phyloP scores from a whole-genome alignment of 2,113 vertebrate genomes.

The Oplegnathus fasciatus region DNA sequence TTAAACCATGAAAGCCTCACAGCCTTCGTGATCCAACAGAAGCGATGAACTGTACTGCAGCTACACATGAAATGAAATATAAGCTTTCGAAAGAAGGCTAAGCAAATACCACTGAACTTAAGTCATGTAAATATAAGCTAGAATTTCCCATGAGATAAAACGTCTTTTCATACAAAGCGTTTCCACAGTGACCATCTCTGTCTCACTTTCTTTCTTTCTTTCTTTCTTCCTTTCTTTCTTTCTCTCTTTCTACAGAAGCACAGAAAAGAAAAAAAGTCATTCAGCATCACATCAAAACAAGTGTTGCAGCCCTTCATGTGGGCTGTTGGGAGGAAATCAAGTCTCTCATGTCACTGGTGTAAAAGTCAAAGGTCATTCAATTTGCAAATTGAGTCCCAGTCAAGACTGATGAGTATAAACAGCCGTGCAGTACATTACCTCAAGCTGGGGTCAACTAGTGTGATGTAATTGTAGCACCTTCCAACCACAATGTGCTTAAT shows the following conservation, averaged over 20 bases:
- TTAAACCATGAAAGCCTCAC: no score
- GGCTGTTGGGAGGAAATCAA: no score
- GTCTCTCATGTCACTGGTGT: neutral
- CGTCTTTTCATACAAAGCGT: neutral
- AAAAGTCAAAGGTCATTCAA: neutral
- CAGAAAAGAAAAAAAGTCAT: neutral
- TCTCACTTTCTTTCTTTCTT: neutral
- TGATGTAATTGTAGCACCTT: conserved; percentile 82
- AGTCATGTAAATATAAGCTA: neutral
- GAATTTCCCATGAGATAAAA: neutral
- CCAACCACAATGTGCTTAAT: conserved; percentile 83
- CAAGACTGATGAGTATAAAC: neutral
- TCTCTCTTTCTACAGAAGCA: neutral
- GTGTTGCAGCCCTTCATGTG: neutral
- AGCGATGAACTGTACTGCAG: neutral
- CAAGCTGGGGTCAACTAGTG: conserved; percentile 70
- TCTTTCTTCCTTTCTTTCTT: neutral
- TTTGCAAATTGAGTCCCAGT: neutral
- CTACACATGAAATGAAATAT: neutral
- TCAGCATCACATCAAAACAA: conserved; percentile 20
- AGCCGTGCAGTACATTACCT: conserved; percentile 62
- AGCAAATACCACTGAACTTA: neutral
- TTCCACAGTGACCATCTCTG: neutral
- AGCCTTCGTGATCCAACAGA: neutral
- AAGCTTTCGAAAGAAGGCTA: neutral